phyloP scores from a whole-genome alignment of 2,888 invertebrate genomes.

The Apotomis turbidana region DNA sequence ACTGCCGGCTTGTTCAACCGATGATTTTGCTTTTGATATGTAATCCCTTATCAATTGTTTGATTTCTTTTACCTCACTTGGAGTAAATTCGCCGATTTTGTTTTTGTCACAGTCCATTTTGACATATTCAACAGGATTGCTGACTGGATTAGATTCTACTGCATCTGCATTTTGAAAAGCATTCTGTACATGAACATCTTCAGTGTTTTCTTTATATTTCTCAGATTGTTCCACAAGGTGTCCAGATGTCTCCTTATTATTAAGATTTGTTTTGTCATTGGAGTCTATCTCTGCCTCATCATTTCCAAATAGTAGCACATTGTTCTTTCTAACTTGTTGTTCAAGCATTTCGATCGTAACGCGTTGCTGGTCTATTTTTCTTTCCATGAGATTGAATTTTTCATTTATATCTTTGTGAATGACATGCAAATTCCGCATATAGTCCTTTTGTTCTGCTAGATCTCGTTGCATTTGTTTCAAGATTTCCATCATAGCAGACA shows the following conservation, averaged over 20 bases:
- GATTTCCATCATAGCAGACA: not conserved
- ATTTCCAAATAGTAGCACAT: not conserved
- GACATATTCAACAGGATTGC: not conserved
- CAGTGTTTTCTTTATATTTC: not conserved
- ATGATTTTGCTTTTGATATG: not conserved
- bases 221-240: not conserved
- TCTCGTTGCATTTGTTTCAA: constrained; percentile 1
- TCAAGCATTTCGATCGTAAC: constrained; percentile 5
- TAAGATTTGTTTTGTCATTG: not conserved
- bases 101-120: not conserved
- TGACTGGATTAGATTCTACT: not conserved
- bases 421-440: not conserved
- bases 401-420: not conserved
- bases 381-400: not conserved
- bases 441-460: not conserved
- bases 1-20: not conserved
- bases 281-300: not conserved
- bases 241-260: not conserved
- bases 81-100: not conserved
- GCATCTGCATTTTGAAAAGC: not conserved
- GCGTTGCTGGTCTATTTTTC: not conserved
- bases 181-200: not conserved
- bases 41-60: not conserved
- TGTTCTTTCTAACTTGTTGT: not conserved
- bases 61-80: not conserved